Base-by-base conservation (phyloP, 1,140 invertebrate species). In the Halictus rubicundus region DNA sequence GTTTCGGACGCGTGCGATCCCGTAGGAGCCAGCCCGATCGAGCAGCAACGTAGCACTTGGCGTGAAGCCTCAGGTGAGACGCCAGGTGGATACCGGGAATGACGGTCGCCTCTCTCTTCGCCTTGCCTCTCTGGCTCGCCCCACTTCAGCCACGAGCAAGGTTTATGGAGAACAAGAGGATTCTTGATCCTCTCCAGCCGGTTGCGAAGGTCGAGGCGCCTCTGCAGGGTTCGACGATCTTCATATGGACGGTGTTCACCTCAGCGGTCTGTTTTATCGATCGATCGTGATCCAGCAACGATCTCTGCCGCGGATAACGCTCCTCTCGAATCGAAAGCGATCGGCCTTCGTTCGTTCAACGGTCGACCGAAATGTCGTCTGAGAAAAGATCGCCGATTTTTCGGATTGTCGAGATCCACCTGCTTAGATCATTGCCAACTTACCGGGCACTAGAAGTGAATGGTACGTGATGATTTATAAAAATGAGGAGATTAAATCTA, bases 51-150 rank as follows among this genome's bases (percentile, higher is more conserved):
- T 78, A 72, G 81, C 60, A 87, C 81, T 81, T 78, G 60, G 59
- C 78, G 68, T 52, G 78, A 78, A 71, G 84, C 85, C 78, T 87
- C 84, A 76, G 85, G 82, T 86, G 87, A 90, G 87, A 91, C 87
- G 90, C 88, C 88, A 92, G 90, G 89, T 91, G 89, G 90, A 88
- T 88, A 88, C 85, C 85, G 73, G 75, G 86, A 89, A 81, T 76
- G 80, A 88, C 86, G 86, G 79, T 78, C 81, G 78, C 83, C 78
- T 78, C 77, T 83, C 72, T 61, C 68, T 65, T 65, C 80, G 68
- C 82, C 63, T 68, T 49, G 72, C 72, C 75, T n/a, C n/a, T n/a
- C n/a, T 64, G 54, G 68, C 70, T 61, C 63, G 57, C 72, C 79
- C 83, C 83, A 78, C 75, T 68, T 80, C 46, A 69, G 14, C 72